Base-by-base conservation (phyloP, 2,888 invertebrate genomes). In the Pelosia muscerda region DNA sequence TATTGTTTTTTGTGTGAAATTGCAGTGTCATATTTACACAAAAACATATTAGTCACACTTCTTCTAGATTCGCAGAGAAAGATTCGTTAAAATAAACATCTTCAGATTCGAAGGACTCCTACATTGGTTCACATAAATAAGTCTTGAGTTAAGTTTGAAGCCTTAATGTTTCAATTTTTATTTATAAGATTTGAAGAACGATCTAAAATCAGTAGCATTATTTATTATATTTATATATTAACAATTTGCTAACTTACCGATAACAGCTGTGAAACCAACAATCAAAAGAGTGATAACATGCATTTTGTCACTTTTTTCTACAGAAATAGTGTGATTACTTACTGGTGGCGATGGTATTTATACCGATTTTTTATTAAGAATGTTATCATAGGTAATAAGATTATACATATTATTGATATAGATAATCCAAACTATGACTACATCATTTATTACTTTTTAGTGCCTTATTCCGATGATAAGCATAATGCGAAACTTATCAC, bases 401-500 rank as follows among this genome's bases (percentile, higher is more conserved):
- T 63, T 63, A 62, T 22, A 54, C 54, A 31, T 22, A 57, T 19
- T 57, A 28, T 57, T 57, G 57, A 57, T 57, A 54, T 28, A 62
- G 61, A 62, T 62, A 25, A 55, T 28, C 26, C 28, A 19, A 57
- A n/a, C 9, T 25, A 57, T 57, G 57, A 31, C 26, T 28, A 28
- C 15, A 28, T 57, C 19, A 31, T 25, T 55, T 55, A 25, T 25
- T 25, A 55, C 55, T 55, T 55, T 55, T 55, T 55, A 55, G 23
- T 55, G 25, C 26, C 15, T 13, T 13, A 57, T 28, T 19, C n/a
- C 8, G 28, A 57, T 31, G 26, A 55, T 23, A 55, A 25, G 25
- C 15, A 25, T 25, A 25, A 13, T 55, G 25, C 19, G 15, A 13
- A 26, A 26, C 25, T 3, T 55, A 49, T 49, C 5, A n/a, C 4